Evolutionary conservation across 2,113 vertebrate species (phyloP), one percentile per base, ranked within the genome.

Genomic region (Pollachius pollachius): DNA sequence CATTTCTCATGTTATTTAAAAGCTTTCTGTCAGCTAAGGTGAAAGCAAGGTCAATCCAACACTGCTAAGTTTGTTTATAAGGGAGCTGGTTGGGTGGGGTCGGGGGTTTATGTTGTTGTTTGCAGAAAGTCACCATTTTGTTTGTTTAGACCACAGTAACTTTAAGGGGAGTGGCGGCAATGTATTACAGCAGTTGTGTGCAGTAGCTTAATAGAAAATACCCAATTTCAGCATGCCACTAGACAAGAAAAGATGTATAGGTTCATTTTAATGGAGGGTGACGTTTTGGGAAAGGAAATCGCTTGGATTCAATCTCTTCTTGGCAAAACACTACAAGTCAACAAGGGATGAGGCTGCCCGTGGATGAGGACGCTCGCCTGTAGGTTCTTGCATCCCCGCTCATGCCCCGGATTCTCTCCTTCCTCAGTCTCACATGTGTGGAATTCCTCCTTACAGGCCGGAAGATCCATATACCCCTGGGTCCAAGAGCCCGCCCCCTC

Each of bases 381-480:
- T 15, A 12, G 21, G 62, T 16, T 25, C 19, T 16, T 21, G 52
- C 21, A 66, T n/a, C 13, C 2, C 1, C 6, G 62, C 52, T 52
- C 75, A 66, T 63, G 41, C 12, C 41, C 13, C 57, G 25, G 37
- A 57, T 57, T 2, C 23, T 48, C 67, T 18, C 67, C 17, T 19
- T 18, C 7, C 54, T 7, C 48, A 34, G 1, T 25, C 13, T 21
- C 52, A 60, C 52, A 60, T 59, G 72, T 82, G 83, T 79, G 78
- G 81, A 88, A 87, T 78, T 66, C 78, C 82, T 87, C 82, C 73
- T 65, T 60, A 52, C 13, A 58, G 19, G 3, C 3, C 62, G 16
- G 11, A 19, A n/a, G 68, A 15, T 34, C 74, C 68, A 64, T 74
- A 15, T 9, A n/a, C 30, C 16, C 16, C 17, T 37, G 15, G 9